These are phyloP conservation scores for Andrena camellia DNA, from an alignment of 2,888 invertebrate genomes.

Conservation along the genomic window DNA sequence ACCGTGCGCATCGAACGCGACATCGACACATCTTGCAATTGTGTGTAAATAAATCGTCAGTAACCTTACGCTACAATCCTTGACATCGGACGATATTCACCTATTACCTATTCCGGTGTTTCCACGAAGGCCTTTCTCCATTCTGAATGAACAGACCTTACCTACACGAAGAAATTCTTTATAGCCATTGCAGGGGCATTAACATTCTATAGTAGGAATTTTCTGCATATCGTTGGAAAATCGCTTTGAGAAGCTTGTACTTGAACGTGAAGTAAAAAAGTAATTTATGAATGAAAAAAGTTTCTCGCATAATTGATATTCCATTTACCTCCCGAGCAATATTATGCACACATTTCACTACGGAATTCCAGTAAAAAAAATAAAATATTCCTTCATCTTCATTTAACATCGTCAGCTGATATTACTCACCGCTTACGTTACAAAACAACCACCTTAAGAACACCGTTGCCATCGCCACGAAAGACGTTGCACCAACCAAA, in stretches of 20 bases:
- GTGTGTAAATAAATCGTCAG: conserved; percentile 43
- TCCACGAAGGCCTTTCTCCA: not conserved
- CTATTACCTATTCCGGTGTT: conserved; percentile 41
- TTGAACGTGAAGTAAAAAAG: too few species aligned
- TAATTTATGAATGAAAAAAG: too few species aligned
- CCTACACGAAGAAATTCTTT: not conserved
- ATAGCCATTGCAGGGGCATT: not conserved
- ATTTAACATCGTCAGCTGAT: too few species aligned
- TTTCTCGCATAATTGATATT: too few species aligned
- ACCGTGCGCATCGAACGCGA: conserved; percentile 6
- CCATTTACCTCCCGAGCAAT: too few species aligned
- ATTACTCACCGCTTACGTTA: too few species aligned
- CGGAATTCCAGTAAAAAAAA: too few species aligned
- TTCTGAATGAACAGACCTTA: not conserved
- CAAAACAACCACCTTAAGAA: not conserved
- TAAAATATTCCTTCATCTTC: too few species aligned
- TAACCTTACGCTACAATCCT: not conserved
- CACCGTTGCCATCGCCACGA: not conserved
- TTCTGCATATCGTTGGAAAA: too few species aligned
- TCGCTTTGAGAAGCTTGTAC: not conserved
- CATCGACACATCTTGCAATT: conserved; percentile 34
- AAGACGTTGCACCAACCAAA: too few species aligned
- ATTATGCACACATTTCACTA: too few species aligned
- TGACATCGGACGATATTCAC: conserved; percentile 27
- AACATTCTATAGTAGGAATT: not conserved